A percentile compares a stretch with the other conserved stretches of the same genome.
Evolutionary conservation across 2,888 invertebrate species (phyloP).

Genomic region (Drosophila yooni): DNA sequence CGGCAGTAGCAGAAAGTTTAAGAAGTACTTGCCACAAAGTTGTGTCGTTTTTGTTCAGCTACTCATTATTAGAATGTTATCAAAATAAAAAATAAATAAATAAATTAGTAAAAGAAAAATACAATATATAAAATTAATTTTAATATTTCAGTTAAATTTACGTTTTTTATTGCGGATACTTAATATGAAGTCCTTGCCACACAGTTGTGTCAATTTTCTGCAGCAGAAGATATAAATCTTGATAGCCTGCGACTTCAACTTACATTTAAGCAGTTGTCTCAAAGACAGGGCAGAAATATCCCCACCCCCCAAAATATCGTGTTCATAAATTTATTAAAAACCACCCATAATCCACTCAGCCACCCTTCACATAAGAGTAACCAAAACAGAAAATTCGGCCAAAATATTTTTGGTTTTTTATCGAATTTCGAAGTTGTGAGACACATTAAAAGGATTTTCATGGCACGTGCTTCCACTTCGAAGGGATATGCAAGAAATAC

Average conservation of each 20-base stretch:
- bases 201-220: background rate
- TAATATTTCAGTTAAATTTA: too few relatives aligned
- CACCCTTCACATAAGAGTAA: background rate
- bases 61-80: background rate
- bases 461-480: conserved; percentile 59
- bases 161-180: too few relatives aligned
- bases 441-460: conserved; percentile 79
- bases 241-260: background rate
- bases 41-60: background rate
- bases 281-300: too few relatives aligned
- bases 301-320: background rate
- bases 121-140: too few relatives aligned
- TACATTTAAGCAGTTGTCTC: background rate
- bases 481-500: conserved; percentile 12
- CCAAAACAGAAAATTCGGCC: background rate
- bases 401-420: conserved; percentile 24
- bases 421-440: conserved; percentile 60
- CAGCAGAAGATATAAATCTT: too few relatives aligned
- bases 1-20: background rate
- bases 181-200: background rate
- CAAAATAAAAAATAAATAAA: background rate
- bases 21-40: background rate
- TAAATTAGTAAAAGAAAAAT: too few relatives aligned
- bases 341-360: conserved; percentile 28
- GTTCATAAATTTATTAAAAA: conserved; percentile 16